Evolutionary conservation across 2,113 vertebrate genomes (phyloP).

Genomic region (Lepus americanus): DNA sequence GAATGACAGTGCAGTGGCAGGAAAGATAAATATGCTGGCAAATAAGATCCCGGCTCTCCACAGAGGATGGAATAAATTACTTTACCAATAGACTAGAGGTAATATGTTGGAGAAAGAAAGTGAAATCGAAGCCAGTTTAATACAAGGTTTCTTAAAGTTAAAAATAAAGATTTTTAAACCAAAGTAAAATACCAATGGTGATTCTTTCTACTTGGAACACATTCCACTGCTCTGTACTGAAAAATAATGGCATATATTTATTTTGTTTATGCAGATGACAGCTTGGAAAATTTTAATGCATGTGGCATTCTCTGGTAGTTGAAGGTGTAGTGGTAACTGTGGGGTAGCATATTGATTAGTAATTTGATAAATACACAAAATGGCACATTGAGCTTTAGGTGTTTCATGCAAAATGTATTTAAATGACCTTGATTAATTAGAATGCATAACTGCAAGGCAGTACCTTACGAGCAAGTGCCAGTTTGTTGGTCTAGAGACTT

Average conservation of each 20-base stretch:
- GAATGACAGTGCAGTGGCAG: slow-evolving; percentile 91
- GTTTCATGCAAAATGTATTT: slow-evolving; percentile 90
- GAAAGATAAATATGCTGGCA: slow-evolving; percentile 92
- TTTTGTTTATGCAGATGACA: slow-evolving; percentile 85
- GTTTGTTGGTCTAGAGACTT: slow-evolving; percentile 83
- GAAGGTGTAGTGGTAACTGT: slow-evolving; percentile 83
- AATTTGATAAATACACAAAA: slow-evolving; percentile 91
- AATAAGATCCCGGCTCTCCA: slow-evolving; percentile 90
- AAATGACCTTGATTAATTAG: slow-evolving; percentile 90
- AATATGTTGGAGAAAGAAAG: slow-evolving; percentile 88
- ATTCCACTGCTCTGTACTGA: slow-evolving; percentile 79
- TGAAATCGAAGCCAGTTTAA: slow-evolving; percentile 89
- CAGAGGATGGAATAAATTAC: slow-evolving; percentile 92
- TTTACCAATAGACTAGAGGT: slow-evolving; percentile 89
- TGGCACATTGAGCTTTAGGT: slow-evolving; percentile 86
- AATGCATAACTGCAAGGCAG: slow-evolving; percentile 84
- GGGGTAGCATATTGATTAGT: slow-evolving; percentile 90
- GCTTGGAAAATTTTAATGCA: slow-evolving; percentile 87
- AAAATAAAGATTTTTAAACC: slow-evolving; percentile 83
- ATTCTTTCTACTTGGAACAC: slow-evolving; percentile 74
- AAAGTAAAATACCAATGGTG: slow-evolving; percentile 83
- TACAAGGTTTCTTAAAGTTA: slow-evolving; percentile 86
- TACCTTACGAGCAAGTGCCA: slow-evolving; percentile 75
- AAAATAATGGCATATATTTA: slow-evolving; percentile 79
- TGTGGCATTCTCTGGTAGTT: slow-evolving; percentile 83